Evolutionary conservation across 2,113 vertebrate species (phyloP).

Genomic region (Loxodonta africana): DNA sequence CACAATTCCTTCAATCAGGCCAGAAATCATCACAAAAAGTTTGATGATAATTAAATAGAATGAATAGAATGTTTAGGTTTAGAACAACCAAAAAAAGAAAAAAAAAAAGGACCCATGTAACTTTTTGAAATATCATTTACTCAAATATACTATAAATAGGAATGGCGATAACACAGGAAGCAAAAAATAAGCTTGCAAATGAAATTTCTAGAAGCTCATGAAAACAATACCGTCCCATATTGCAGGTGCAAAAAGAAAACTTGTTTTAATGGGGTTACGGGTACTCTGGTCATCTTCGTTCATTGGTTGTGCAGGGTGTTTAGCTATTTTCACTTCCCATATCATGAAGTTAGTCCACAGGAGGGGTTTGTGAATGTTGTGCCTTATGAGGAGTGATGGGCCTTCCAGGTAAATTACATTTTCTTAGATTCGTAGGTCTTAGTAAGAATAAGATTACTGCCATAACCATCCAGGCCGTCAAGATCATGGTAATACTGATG

Average conservation of each 20-base stretch:
- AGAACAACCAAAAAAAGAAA: slow-evolving; percentile 71
- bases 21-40: slow-evolving; percentile 84
- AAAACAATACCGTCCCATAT: slow-evolving; percentile 84
- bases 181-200: slow-evolving; percentile 87
- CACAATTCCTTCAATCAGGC: slow-evolving; percentile 79
- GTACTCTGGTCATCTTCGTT: slow-evolving; percentile 88
- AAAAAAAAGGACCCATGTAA: slow-evolving; percentile 53
- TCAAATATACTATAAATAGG: slow-evolving; percentile 48
- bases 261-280: slow-evolving; percentile 80
- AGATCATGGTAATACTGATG: slow-evolving; percentile 93
- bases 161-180: slow-evolving; percentile 83
- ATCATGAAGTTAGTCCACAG: slow-evolving; percentile 92
- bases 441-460: slow-evolving; percentile 95
- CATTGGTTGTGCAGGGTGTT: slow-evolving; percentile 89
- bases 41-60: slow-evolving; percentile 80
- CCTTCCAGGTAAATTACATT: slow-evolving; percentile 90
- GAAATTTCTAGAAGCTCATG: slow-evolving; percentile 86
- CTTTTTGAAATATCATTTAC: background rate
- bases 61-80: slow-evolving; percentile 86
- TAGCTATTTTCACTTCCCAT: slow-evolving; percentile 79
- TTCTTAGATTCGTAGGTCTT: slow-evolving; percentile 94
- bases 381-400: slow-evolving; percentile 90
- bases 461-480: slow-evolving; percentile 96
- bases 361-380: slow-evolving; percentile 86
- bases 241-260: slow-evolving; percentile 82